These are phyloP conservation scores for Apeltes quadracus DNA, from an alignment of 2,113 vertebrate genomes.

Conservation along the genomic window DNA sequence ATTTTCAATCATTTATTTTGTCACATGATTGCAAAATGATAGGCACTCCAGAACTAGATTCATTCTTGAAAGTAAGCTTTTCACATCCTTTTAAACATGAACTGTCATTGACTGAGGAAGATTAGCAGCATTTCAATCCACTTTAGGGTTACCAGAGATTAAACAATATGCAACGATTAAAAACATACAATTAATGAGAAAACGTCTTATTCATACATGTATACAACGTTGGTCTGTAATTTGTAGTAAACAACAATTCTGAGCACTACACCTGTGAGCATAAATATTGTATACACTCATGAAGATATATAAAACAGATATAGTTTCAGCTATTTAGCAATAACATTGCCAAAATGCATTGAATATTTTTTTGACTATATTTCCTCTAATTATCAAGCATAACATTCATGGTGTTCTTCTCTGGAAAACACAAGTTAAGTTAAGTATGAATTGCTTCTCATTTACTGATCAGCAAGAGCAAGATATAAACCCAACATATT, in stretches of 20 bases:
- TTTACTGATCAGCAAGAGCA: neutral
- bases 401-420: neutral
- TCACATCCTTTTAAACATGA: neutral
- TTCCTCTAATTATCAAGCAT: neutral
- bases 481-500: neutral
- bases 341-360: neutral
- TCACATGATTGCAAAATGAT: too few relatives aligned
- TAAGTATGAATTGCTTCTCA: neutral
- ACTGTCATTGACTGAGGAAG: neutral
- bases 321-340: neutral
- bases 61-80: constrained; percentile 6
- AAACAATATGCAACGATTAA: neutral
- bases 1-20: constrained; percentile 1
- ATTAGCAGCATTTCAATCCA: neutral
- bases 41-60: constrained; percentile 12
- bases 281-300: neutral
- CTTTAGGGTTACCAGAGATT: neutral
- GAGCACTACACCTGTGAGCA: neutral
- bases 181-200: neutral
- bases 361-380: neutral
- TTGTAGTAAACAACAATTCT: neutral
- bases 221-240: neutral
- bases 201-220: neutral
- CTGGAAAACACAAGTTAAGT: too few relatives aligned
- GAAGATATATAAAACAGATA: neutral